Base-by-base conservation (phyloP, 2,888 invertebrate genomes). In the Nymphalis urticae region DNA sequence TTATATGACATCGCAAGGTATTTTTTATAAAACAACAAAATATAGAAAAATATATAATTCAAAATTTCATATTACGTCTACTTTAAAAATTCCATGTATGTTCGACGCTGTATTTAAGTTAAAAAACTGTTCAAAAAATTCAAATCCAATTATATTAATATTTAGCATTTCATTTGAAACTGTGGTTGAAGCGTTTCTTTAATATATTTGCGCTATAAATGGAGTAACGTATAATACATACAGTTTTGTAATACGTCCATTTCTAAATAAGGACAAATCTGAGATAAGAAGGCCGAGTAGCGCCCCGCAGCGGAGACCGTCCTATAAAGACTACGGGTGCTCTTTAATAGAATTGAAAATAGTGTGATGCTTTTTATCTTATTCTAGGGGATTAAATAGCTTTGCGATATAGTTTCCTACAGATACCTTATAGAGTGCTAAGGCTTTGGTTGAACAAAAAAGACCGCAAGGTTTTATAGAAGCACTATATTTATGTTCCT, bases 361-460 rank as follows among this genome's bases (percentile, higher is more conserved):
- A 66, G 71, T 72, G 67, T 69, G 68, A 74, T 72, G 72, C 65
- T 69, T 71, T 70, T 73, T 75, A 74, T 58, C 58, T 19, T 36
- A 73, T 71, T 70, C 72, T 71, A 69, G 48, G 59, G 69, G 70
- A 77, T 75, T 75, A 78, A 77, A 78, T 77, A 76, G 77, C 76
- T 80, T 77, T 77, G 71, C 72, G 69, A 62, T 73, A 75, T 69
- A 66, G 74, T 74, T 76, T 74, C 72, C 27, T 71, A 66, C 56
- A 67, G 66, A 71, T 66, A 69, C 69, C 69, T 72, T 42, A 59
- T 48, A 42, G 58, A 42, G 42, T 58, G 42, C 36, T 36, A 42
- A 42, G 58, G 21, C 9, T 36, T 54, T 27, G 27, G 27, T n/a
- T 32, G 32, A 56, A 32, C 17, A 32, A 56, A 56, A 42, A 8